Percentiles rank a stretch among this genome's conserved stretches.
These are phyloP conservation scores for Catagonus wagneri DNA, from an alignment of 2,113 vertebrate species.

Conservation along the genomic window DNA sequence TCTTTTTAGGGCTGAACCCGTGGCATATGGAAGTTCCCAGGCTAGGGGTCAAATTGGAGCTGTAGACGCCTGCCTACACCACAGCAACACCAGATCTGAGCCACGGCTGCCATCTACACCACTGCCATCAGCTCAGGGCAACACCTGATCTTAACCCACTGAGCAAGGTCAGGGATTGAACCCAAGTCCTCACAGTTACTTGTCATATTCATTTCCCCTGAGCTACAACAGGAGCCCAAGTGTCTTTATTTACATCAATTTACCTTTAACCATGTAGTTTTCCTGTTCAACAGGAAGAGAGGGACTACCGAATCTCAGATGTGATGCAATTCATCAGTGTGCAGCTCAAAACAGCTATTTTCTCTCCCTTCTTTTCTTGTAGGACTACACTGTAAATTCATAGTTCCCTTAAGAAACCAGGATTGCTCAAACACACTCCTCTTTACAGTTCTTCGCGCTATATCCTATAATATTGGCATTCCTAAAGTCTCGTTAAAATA, in stretches of 20 bases:
- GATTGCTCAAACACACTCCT: neutral
- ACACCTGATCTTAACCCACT: too few species aligned
- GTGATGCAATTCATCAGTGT: conserved; percentile 37
- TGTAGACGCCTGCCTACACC: too few species aligned
- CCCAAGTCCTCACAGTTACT: too few species aligned
- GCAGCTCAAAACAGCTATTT: conserved; percentile 10
- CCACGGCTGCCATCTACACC: too few species aligned
- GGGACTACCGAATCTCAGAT: conserved; percentile 1
- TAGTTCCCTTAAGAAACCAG: neutral
- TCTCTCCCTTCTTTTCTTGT: neutral
- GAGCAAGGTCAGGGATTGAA: too few species aligned
- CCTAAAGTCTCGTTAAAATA: conserved; percentile 8
- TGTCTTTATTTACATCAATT: neutral
- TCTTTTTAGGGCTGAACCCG: too few species aligned
- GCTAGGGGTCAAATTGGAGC: too few species aligned
- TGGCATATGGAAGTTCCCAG: too few species aligned
- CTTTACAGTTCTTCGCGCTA: neutral
- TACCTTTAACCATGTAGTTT: conserved; percentile 41
- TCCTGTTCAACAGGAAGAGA: conserved; percentile 21
- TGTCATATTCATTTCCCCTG: too few species aligned
- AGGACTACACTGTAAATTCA: neutral
- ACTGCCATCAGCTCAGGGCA: too few species aligned
- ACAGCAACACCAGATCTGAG: too few species aligned
- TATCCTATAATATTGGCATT: neutral
- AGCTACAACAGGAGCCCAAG: too few species aligned